These are phyloP conservation scores for Chiridota heheva DNA, from an alignment of 35 echinoderm and acorn worm species.

Conservation along the genomic window DNA sequence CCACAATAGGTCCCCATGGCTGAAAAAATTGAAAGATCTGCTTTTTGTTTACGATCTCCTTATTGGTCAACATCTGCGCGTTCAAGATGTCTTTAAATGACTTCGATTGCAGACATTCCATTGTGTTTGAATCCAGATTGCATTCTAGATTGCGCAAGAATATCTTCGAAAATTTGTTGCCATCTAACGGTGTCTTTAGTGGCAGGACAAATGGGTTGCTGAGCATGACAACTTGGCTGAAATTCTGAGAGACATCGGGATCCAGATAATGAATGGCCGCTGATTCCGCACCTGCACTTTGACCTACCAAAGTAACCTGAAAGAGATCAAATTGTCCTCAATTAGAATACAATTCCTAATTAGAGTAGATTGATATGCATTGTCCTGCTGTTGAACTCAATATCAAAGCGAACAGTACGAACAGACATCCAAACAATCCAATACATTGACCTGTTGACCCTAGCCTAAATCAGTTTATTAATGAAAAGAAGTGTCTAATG, in stretches of 20 bases:
- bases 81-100: not conserved
- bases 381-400: too few species aligned
- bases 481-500: too few species aligned
- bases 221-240: slow-evolving; percentile 43
- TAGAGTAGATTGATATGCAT: too few species aligned
- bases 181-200: slow-evolving; percentile 3
- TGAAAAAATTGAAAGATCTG: slow-evolving; percentile 27
- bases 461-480: too few species aligned
- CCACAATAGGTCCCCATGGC: slow-evolving; percentile 48
- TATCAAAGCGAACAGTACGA: too few species aligned
- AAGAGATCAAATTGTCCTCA: too few species aligned
- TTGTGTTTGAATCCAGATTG: not conserved
- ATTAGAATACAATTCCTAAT: too few species aligned
- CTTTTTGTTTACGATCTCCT: not conserved
- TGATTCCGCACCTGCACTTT: slow-evolving; percentile 68
- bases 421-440: too few species aligned
- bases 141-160: slow-evolving; percentile 22
- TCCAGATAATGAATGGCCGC: slow-evolving; percentile 37
- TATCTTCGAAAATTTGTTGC: not conserved
- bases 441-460: too few species aligned
- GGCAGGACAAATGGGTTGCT: slow-evolving; percentile 63
- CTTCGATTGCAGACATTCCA: slow-evolving; percentile 35
- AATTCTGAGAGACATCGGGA: slow-evolving; percentile 1
- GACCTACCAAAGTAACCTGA: slow-evolving; percentile 63
- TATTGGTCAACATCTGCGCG: not conserved